Evolutionary conservation across 2,888 invertebrate species (phyloP).

Genomic region (Loripinus fragilis): DNA sequence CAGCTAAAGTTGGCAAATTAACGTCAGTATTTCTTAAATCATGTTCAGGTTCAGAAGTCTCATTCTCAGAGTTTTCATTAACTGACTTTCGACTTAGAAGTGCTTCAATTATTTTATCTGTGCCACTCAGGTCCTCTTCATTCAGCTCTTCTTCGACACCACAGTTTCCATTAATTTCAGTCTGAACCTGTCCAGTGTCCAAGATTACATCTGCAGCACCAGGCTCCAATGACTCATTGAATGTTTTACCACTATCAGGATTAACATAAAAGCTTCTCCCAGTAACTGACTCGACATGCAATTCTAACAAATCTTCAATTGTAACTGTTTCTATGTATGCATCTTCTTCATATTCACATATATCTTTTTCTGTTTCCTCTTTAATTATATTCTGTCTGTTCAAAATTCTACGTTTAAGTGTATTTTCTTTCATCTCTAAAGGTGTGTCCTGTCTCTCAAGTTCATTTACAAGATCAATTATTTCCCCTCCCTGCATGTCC

Average conservation of each 20-base stretch:
- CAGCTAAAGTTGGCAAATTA: not conserved
- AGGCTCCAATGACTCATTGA: not conserved
- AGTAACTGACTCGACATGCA: slow-evolving; percentile 5
- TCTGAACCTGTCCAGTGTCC: not conserved
- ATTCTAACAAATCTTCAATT: not conserved
- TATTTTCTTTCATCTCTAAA: slow-evolving; percentile 2
- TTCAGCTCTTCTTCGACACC: not conserved
- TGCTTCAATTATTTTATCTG: slow-evolving; percentile 3
- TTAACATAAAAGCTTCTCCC: not conserved
- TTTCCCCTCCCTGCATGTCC: slow-evolving; percentile 10
- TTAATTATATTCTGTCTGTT: slow-evolving; percentile 12
- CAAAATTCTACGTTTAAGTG: slow-evolving; percentile 5
- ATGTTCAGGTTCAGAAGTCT: not conserved
- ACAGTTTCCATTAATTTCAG: not conserved
- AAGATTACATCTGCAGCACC: not conserved
- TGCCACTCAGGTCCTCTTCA: not conserved
- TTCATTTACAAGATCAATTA: not conserved
- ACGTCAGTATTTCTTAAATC: not conserved
- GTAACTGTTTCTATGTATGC: not conserved
- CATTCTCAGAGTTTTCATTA: not conserved
- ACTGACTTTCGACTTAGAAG: not conserved
- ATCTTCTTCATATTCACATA: not conserved
- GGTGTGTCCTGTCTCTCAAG: not conserved
- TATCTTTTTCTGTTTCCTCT: not conserved
- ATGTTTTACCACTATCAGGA: not conserved